These are phyloP conservation scores for Salminus brasiliensis DNA, from an alignment of 2,113 vertebrate genomes.

Conservation along the genomic window DNA sequence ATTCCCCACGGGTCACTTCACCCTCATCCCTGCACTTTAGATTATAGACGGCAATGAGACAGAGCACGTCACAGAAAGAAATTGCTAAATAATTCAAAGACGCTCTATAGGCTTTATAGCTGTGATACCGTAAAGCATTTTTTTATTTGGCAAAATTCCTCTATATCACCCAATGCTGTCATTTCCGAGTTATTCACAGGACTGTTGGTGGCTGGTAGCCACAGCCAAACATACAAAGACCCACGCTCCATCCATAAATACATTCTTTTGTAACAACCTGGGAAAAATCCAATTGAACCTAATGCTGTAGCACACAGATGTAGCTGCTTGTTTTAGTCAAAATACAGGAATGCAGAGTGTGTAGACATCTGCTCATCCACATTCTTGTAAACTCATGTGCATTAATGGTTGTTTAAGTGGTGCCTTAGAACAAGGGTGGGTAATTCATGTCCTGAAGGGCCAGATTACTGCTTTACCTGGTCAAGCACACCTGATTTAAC, in stretches of 20 bases:
- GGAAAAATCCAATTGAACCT: neutral
- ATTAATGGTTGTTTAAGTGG: too few species aligned
- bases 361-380: too few species aligned
- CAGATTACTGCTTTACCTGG: too few species aligned
- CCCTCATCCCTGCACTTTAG: neutral
- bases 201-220: neutral
- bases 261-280: neutral
- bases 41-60: constrained; percentile 9
- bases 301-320: too few species aligned
- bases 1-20: constrained; percentile 27
- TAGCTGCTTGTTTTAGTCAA: too few species aligned
- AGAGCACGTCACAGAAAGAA: neutral
- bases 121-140: neutral
- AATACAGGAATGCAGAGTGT: too few species aligned
- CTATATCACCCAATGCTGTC: neutral
- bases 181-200: neutral
- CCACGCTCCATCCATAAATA: too few species aligned
- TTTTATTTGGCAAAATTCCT: neutral
- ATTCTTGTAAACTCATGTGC: too few species aligned
- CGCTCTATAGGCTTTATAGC: neutral
- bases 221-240: neutral
- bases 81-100: neutral
- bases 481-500: too few species aligned
- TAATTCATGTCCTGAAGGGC: too few species aligned
- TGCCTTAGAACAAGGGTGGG: too few species aligned